Evolutionary conservation across 2,113 vertebrate species (phyloP).

Genomic region (Oophaga pumilio): DNA sequence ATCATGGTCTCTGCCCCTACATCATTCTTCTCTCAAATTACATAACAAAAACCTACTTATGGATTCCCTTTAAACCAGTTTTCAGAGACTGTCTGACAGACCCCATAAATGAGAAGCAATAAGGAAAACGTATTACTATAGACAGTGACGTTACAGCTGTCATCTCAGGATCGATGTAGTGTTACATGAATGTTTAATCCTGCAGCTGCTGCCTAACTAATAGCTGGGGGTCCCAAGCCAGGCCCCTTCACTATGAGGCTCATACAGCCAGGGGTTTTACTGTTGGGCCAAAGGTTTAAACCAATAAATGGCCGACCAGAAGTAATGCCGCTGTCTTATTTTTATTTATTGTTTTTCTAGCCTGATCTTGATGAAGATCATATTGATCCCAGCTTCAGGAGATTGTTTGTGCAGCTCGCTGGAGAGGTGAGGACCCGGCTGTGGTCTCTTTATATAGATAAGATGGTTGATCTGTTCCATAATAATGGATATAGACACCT

Average conservation of each 20-base stretch:
- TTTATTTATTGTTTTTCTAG: conserved; percentile 54
- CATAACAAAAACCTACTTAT: too few relatives aligned
- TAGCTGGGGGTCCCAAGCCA: not conserved
- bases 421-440: conserved; percentile 71
- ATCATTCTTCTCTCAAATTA: too few relatives aligned
- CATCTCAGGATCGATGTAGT: not conserved
- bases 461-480: too few relatives aligned
- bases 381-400: conserved; percentile 72
- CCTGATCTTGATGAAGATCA: conserved; percentile 70
- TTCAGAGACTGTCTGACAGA: too few relatives aligned
- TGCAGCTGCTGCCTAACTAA: not conserved
- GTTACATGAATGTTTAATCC: not conserved
- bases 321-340: too few relatives aligned
- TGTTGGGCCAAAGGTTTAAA: not conserved
- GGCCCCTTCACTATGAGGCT: not conserved
- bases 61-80: too few relatives aligned
- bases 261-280: not conserved
- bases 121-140: too few relatives aligned
- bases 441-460: too few relatives aligned
- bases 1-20: too few relatives aligned
- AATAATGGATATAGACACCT: too few relatives aligned
- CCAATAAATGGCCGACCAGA: too few relatives aligned
- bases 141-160: not conserved
- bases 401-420: conserved; percentile 73
- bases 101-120: too few relatives aligned